Percentiles rank a stretch among this genome's conserved stretches.
These are phyloP conservation scores for Carassius auratus DNA, from an alignment of 2,113 vertebrate genomes.

Conservation along the genomic window DNA sequence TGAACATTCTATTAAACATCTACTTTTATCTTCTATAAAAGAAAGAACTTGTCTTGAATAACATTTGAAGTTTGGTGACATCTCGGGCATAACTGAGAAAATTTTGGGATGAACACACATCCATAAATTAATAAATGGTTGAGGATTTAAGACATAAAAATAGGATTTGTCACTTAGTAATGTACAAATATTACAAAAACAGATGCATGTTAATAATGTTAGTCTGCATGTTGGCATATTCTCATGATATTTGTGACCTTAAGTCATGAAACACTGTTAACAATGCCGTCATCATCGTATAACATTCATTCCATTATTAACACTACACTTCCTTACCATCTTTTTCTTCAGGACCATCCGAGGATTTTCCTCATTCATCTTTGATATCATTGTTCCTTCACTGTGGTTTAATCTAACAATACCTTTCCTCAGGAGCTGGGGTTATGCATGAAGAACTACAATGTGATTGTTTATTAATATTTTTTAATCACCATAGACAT, in stretches of 20 bases:
- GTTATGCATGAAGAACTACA: conserved; percentile 82
- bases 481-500: conserved; percentile 72
- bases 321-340: neutral
- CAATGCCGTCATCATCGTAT: neutral
- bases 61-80: neutral
- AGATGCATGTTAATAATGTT: neutral
- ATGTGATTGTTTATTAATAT: conserved; percentile 77
- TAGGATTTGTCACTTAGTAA: neutral
- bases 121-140: neutral
- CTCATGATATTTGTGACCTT: neutral
- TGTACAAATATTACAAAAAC: neutral
- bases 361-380: conserved; percentile 20
- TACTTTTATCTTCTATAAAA: neutral
- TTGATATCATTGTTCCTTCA: neutral
- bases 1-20: neutral
- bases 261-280: neutral
- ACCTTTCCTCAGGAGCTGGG: conserved; percentile 83
- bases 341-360: conserved; percentile 17
- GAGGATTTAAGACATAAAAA: neutral
- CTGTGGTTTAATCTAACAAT: conserved; percentile 72
- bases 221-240: conserved; percentile 1
- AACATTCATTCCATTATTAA: conserved; percentile 15
- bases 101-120: neutral
- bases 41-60: neutral
- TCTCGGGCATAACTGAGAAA: too few relatives aligned